A percentile compares a stretch with the other conserved stretches of the same genome.
phyloP scores from a whole-genome alignment of 2,797 vertebrate species.

The Sebastes kiyomatsui region DNA sequence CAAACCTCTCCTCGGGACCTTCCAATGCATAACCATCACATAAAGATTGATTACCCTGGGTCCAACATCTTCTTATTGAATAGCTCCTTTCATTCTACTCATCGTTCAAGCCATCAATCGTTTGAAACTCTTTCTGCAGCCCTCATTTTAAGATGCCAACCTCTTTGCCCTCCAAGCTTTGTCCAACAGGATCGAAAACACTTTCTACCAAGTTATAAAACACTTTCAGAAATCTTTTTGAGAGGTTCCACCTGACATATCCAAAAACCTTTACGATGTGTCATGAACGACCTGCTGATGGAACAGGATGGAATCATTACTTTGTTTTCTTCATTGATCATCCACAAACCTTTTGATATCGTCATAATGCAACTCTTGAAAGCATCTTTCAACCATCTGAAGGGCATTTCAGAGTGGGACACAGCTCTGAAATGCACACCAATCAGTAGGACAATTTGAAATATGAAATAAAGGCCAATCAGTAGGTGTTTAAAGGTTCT shows the following conservation, averaged over 20 bases:
- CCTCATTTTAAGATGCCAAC: neutral
- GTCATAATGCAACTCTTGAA: neutral
- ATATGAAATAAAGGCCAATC: no score
- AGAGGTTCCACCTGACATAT: neutral
- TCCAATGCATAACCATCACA: neutral
- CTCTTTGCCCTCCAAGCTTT: neutral
- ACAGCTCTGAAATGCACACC: no score
- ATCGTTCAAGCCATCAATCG: neutral
- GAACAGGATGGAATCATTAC: slow-evolving; percentile 3
- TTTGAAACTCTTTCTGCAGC: neutral
- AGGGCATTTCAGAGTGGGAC: neutral
- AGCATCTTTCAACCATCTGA: neutral
- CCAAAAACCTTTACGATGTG: neutral
- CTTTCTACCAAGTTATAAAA: neutral
- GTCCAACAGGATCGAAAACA: neutral
- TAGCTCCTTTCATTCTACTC: neutral
- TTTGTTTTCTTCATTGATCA: slow-evolving; percentile 9
- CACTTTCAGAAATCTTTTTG: neutral
- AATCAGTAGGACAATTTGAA: neutral
- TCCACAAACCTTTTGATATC: neutral
- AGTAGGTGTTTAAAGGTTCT: no score
- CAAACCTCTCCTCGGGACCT: neutral
- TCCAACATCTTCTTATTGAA: neutral
- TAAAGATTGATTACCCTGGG: neutral
- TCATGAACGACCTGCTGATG: neutral